These are phyloP conservation scores for Rhopalosiphum maidis DNA, from an alignment of 1,140 invertebrate species.

Conservation along the genomic window DNA sequence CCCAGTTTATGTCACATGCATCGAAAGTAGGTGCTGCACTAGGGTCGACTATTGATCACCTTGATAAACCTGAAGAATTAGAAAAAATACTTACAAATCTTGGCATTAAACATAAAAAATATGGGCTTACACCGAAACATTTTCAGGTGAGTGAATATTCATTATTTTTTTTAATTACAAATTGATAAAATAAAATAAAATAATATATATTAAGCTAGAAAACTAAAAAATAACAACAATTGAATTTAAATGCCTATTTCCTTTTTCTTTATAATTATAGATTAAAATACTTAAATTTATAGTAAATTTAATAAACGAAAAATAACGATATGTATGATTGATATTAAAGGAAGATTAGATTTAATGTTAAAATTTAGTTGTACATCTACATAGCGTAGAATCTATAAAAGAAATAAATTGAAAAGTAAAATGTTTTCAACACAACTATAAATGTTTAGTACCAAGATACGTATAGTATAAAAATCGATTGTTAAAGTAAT, in stretches of 20 bases:
- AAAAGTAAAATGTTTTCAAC: neutral
- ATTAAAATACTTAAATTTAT: neutral
- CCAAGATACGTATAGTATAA: neutral
- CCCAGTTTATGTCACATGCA: constrained; percentile 23
- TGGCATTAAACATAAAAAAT: constrained; percentile 40
- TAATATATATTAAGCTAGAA: neutral
- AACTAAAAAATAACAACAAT: neutral
- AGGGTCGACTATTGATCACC: neutral
- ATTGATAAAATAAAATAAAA: neutral
- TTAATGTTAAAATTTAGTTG: neutral
- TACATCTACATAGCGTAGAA: neutral
- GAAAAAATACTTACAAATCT: constrained; percentile 21
- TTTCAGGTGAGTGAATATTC: constrained; percentile 18
- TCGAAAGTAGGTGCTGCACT: constrained; percentile 28
- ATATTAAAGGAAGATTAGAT: neutral
- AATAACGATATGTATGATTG: neutral
- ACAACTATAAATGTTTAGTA: neutral
- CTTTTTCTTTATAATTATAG: neutral
- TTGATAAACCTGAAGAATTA: constrained; percentile 41
- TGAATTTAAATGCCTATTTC: neutral
- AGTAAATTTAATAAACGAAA: neutral
- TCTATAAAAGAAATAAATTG: neutral
- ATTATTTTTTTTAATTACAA: neutral
- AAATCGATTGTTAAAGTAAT: neutral
- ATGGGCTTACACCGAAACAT: constrained; percentile 16